Evolutionary conservation across 2,113 vertebrate genomes (phyloP).

Genomic region (Muntiacus muntjak): DNA sequence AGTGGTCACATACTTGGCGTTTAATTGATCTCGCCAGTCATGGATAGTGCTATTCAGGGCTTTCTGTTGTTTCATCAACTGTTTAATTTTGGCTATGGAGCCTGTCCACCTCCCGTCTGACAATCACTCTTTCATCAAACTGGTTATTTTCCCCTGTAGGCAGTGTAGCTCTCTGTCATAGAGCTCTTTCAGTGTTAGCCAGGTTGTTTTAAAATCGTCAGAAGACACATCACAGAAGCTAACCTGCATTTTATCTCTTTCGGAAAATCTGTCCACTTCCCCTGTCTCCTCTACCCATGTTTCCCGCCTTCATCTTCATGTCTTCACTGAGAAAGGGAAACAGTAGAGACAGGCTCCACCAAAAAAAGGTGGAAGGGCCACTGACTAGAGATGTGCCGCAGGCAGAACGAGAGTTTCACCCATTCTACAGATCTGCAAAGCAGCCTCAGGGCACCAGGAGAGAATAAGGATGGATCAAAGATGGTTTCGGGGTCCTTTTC

Average conservation of each 20-base stretch:
- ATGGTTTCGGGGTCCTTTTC: accelerated
- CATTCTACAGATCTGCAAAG: not conserved
- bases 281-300: not conserved
- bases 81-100: not conserved
- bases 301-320: not conserved
- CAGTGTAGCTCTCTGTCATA: not conserved
- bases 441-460: not conserved
- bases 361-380: not conserved
- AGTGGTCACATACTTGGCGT: not conserved
- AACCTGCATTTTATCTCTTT: accelerated
- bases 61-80: not conserved
- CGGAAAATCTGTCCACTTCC: accelerated
- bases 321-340: not conserved
- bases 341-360: accelerated
- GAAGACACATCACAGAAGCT: not conserved
- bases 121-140: not conserved
- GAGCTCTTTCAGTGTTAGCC: not conserved
- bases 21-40: not conserved
- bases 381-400: accelerated
- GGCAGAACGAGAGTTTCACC: not conserved
- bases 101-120: accelerated
- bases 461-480: not conserved
- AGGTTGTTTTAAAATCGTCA: not conserved
- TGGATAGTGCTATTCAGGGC: not conserved
- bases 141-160: not conserved